Evolutionary conservation across 1,140 invertebrate genomes (phyloP), one percentile per base, ranked within the genome.

Genomic region (Oreohelix idahoensis): DNA sequence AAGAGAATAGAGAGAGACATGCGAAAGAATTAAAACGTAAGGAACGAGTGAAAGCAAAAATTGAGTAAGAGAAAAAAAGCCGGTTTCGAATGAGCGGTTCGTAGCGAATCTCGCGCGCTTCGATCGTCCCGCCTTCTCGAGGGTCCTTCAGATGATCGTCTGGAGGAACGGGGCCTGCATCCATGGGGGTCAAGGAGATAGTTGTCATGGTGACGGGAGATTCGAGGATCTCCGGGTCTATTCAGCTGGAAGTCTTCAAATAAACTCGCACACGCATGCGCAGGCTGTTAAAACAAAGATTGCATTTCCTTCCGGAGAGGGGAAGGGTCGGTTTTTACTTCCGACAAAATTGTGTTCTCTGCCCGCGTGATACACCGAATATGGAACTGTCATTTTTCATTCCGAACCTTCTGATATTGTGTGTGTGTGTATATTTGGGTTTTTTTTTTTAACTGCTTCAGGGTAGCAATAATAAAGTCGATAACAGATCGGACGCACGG

Each of bases 221-320:
- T 71, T 82, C 51, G 80, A 82, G 80, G 51, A 82, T 35, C 42
- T 75, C 80, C 70, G n/a, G 80, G 49, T 63, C 80, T 82, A 82
- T 82, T 82, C 80, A 82, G 79, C 69, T 75, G 80, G 80, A 82
- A 74, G 80, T 36, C 80, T 82, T 82, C 80, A 82, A 82, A 82
- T 82, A 82, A 82, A 82, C 80, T 74, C 42, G 80, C 71, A 49
- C 80, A 82, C 71, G 80, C 80, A 58, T 70, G 80, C 70, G 45
- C 69, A n/a, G 45, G 35, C 71, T 58, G 80, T 71, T 82, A 82
- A 82, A 82, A 82, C 80, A 82, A 82, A 82, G 71, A 82, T 82
- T 82, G 80, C 53, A 29, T 82, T 82, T 82, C 71, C 71, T 82
- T 82, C 71, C 74, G 74, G 74, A 45, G 63, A 35, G 29, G 63